Conservation (phyloP, 1,140 invertebrate genomes). For the Cyphomyrmex costatus region DNA sequence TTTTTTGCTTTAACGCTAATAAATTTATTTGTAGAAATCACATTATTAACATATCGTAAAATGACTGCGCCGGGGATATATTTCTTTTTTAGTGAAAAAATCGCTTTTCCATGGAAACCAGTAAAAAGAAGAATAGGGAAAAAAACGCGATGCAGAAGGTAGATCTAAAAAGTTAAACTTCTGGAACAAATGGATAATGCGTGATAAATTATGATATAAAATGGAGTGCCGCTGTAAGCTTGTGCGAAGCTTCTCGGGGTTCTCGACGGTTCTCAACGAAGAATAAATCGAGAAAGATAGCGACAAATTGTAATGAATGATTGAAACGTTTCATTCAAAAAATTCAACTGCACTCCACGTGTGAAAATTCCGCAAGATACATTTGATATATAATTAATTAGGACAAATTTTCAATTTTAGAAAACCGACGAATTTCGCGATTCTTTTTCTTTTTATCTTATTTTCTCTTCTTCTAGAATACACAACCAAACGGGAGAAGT, state of each 20-base stretch:
- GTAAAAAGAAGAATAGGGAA: not conserved
- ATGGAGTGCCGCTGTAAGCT: slow-evolving; percentile 22
- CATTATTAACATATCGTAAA: not conserved
- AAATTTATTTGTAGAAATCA: not conserved
- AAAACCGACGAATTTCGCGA: not conserved
- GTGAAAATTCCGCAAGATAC: not conserved
- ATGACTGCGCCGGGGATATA: not conserved
- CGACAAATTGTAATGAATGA: slow-evolving; percentile 19
- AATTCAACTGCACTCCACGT: not conserved
- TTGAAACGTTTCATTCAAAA: not conserved
- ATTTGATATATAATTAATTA: not conserved
- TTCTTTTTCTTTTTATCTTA: not conserved
- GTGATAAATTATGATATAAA: slow-evolving; percentile 60
- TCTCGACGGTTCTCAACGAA: not conserved
- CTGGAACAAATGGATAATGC: slow-evolving; percentile 36
- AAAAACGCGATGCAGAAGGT: not conserved
- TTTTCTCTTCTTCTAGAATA: not conserved
- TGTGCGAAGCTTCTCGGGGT: not conserved
- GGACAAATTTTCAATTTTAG: not conserved
- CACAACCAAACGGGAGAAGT: slow-evolving; percentile 17
- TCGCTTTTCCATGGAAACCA: too few relatives aligned
- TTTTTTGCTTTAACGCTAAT: not conserved
- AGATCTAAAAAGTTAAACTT: slow-evolving; percentile 33
- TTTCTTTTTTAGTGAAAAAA: not conserved
- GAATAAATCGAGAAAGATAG: slow-evolving; percentile 45